Evolutionary conservation across 2,797 vertebrate species (phyloP).

Genomic region (Hybognathus amarus): DNA sequence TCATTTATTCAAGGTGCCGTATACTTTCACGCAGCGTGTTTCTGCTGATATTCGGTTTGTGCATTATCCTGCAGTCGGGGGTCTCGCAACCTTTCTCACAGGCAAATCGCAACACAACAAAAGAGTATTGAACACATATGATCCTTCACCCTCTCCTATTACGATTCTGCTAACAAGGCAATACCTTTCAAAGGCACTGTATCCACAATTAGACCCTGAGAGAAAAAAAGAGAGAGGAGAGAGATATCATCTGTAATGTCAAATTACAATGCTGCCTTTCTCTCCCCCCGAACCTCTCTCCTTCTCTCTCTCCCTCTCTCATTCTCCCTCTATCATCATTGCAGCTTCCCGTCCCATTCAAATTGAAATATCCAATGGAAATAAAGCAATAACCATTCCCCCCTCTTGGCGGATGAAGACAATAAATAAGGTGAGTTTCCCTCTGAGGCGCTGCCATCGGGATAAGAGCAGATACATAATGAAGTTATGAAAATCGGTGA

Average conservation of each 20-base stretch:
- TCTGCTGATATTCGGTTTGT: conserved; percentile 69
- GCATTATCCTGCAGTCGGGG: conserved; percentile 59
- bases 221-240: conserved; percentile 47
- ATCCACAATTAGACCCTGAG: conserved; percentile 65
- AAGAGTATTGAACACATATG: conserved; percentile 77
- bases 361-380: conserved; percentile 63
- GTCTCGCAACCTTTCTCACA: conserved; percentile 73
- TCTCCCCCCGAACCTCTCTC: conserved; percentile 19
- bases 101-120: conserved; percentile 66
- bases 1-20: conserved; percentile 12
- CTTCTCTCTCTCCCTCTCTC: conserved; percentile 3
- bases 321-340: conserved; percentile 28
- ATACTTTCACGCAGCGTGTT: conserved; percentile 56
- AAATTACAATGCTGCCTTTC: conserved; percentile 54
- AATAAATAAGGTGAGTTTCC: conserved; percentile 63
- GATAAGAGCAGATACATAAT: conserved; percentile 62
- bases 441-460: conserved; percentile 57
- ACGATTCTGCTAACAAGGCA: conserved; percentile 82
- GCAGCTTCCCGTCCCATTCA: conserved; percentile 55
- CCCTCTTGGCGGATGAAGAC: conserved; percentile 57
- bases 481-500: conserved; percentile 68
- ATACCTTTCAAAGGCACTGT: conserved; percentile 74
- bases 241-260: conserved; percentile 65
- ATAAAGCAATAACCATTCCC: conserved; percentile 64
- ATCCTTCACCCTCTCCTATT: conserved; percentile 79